These are phyloP conservation scores for Solea senegalensis DNA, from an alignment of 2,113 vertebrate species.

Conservation along the genomic window DNA sequence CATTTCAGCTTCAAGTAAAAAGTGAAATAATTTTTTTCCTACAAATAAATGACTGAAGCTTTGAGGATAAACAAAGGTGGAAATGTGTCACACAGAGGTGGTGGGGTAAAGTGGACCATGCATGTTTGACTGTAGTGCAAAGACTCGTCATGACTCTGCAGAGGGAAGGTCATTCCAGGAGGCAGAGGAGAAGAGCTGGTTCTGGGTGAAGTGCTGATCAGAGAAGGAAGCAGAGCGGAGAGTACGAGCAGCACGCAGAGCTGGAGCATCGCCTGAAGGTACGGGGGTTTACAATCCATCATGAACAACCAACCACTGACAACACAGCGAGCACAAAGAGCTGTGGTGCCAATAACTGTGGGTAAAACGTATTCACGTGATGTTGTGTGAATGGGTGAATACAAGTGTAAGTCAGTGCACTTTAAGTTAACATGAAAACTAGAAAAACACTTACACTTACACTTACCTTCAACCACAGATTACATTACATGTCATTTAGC, in stretches of 20 bases:
- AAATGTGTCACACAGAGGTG: neutral
- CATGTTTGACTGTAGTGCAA: neutral
- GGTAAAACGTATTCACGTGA: too few species aligned
- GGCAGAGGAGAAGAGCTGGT: slow-evolving; percentile 36
- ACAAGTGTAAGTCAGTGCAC: too few species aligned
- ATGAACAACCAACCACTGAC: slow-evolving; percentile 52
- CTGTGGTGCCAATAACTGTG: neutral
- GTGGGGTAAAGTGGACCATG: neutral
- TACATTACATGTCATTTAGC: too few species aligned
- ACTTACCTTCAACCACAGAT: too few species aligned
- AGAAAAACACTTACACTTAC: too few species aligned
- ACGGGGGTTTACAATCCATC: slow-evolving; percentile 68
- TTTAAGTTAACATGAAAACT: too few species aligned
- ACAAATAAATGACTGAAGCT: neutral
- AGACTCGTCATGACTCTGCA: slow-evolving; percentile 14
- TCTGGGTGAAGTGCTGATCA: too few species aligned
- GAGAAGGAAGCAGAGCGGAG: slow-evolving; percentile 62
- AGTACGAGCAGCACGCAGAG: slow-evolving; percentile 50
- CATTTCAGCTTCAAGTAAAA: too few species aligned
- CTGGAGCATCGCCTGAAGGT: slow-evolving; percentile 72
- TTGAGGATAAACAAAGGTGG: neutral
- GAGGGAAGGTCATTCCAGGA: slow-evolving; percentile 45
- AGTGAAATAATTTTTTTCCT: too few species aligned
- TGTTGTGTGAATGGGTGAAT: too few species aligned
- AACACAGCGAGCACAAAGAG: slow-evolving; percentile 24